These are phyloP conservation scores for Pristionchus maxplancki DNA, from an alignment of 2,888 invertebrate genomes.

Conservation along the genomic window DNA sequence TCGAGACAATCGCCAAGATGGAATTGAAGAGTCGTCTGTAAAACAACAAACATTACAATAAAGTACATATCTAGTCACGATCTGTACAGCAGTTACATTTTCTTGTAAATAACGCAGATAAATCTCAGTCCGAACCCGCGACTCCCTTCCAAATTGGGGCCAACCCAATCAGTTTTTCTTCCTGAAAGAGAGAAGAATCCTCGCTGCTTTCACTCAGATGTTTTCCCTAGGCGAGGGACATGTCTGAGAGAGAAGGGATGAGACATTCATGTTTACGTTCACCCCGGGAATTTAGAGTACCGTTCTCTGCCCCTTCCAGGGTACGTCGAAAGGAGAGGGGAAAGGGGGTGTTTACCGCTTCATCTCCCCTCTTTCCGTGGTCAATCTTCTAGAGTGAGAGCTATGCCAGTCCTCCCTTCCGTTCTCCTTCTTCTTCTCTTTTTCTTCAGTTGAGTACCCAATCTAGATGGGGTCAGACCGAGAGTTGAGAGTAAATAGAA, in stretches of 20 bases:
- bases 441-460: background rate
- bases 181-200: background rate
- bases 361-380: background rate
- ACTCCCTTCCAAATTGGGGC: no score
- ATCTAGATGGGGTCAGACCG: background rate
- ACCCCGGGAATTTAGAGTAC: background rate
- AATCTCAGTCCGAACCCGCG: no score
- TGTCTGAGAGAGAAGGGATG: background rate
- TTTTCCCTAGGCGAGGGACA: slow-evolving; percentile 9
- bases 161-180: background rate
- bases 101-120: slow-evolving; percentile 13
- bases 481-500: background rate
- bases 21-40: slow-evolving; percentile 58
- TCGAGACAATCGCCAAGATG: slow-evolving; percentile 68
- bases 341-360: slow-evolving; percentile 23
- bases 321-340: background rate
- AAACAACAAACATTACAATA: background rate
- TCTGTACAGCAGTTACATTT: slow-evolving; percentile 1
- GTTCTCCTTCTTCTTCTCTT: slow-evolving; percentile 33
- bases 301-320: no score
- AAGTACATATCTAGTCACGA: background rate
- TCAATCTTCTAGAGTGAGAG: slow-evolving; percentile 15
- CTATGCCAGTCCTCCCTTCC: background rate
- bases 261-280: slow-evolving; percentile 12
- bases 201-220: background rate